Evolutionary conservation across 2,797 vertebrate genomes (phyloP), one percentile per base, ranked within the genome.

Genomic region (Balearica regulorum): DNA sequence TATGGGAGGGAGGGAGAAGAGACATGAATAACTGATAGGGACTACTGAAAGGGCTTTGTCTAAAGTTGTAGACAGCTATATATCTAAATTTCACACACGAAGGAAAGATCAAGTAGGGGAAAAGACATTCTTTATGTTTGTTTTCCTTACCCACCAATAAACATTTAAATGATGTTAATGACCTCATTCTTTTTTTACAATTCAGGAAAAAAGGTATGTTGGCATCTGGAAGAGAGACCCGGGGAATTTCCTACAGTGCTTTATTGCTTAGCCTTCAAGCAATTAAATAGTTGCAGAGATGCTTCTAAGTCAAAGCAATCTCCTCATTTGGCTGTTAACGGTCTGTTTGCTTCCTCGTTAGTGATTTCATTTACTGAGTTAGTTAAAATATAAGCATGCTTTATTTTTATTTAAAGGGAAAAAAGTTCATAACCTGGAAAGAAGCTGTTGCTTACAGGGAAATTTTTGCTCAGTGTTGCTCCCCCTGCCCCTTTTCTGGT

Each of bases 161-260:
- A 93, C 41, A 29, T 35, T 58, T 72, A 79, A 79, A 18, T 82
- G 5, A 41, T 55, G 37, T 21, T 62, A 25, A 37, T 31, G 7
- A 33, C 16, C 7, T 80, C 7, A 4, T 41, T 80, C 16, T 83
- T 51, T 79, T 39, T 39, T 75, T 54, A 69, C 31, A 53, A 62
- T 39, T 61, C 60, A 39, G 33, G 76, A 53, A 44, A 84, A 66
- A 33, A 17, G 1, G 16, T 69, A 8, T 54, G 22, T 21, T 31
- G 57, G 26, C 43, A 51, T 22, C 39, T 73, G 25, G 17, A n/a
- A 49, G 17, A 93, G 11, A 39, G 16, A 68, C 10, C 0, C 0
- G 4, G 90, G 94, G 94, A 89, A 93, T 94, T 97, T 94, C 94
- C 93, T 58, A 6, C 28, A 43, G 29, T 10, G 11, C 17, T 95